Conservation (phyloP, 2,888 invertebrate species). For the Macrosoma leucophasiata region DNA sequence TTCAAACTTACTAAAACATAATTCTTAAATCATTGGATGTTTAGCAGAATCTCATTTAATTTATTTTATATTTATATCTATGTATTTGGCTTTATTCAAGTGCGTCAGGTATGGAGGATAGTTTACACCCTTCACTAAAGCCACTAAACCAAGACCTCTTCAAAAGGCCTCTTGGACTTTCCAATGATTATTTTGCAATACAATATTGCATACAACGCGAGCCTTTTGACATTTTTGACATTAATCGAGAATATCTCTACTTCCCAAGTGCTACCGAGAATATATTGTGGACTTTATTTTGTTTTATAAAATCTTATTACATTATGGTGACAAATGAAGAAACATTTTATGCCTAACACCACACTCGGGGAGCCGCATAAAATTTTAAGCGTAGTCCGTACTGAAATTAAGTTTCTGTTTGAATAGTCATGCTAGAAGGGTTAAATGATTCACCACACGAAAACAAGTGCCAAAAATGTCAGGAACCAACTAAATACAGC, state of each 20-base stretch:
- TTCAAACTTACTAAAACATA: neutral
- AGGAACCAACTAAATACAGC: no score
- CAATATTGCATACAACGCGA: neutral
- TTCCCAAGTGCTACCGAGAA: neutral
- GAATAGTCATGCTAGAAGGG: no score
- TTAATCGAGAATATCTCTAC: neutral
- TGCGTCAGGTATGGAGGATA: neutral
- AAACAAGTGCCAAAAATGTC: no score
- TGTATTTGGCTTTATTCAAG: neutral
- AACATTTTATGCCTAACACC: no score
- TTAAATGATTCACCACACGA: no score
- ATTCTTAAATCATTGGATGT: neutral
- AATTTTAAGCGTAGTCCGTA: slow-evolving; percentile 31
- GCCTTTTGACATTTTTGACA: neutral
- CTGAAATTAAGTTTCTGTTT: slow-evolving; percentile 8
- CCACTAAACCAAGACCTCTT: neutral
- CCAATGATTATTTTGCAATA: neutral
- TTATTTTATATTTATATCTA: neutral
- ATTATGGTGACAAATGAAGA: no score
- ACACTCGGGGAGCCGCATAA: slow-evolving; percentile 28
- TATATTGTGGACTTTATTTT: neutral
- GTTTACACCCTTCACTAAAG: neutral
- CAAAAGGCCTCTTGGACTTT: neutral
- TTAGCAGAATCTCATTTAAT: slow-evolving; percentile 11
- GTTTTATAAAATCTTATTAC: slow-evolving; percentile 8